Base-by-base conservation (phyloP, 2,888 invertebrate species). In the Troides aeacus region DNA sequence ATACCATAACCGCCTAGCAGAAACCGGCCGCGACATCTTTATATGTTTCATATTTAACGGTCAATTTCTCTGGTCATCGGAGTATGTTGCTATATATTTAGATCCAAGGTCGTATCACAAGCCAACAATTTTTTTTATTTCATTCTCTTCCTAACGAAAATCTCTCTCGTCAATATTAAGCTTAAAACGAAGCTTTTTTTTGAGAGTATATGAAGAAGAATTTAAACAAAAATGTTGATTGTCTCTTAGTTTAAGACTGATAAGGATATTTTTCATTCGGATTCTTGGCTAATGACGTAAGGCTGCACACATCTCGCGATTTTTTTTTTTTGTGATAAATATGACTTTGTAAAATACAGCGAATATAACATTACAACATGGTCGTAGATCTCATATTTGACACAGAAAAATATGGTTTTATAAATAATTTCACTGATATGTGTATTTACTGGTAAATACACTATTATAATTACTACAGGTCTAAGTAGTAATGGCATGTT, bases 281-380 rank as follows among this genome's bases (percentile, higher is more conserved):
- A 69, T 69, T 69, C 68, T 62, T 57, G 8, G 46, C 57, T 57
- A 57, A 62, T 69, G 65, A 65, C 65, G 69, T 46, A 62, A 46
- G 21, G 8, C n/a, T 62, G 39, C 57, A 65, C 62, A 56, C 65
- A 36, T 65, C 69, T 65, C 23, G 56, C 56, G 56, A 15, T 15
- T 46, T 46, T 53, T 53, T 53, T 53, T 53, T 53, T 53, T 53
- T 53, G n/a, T 53, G n/a, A 53, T 53, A 53, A n/a, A 53, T 53
- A 53, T 18, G 6, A 1, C 8, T 53, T 18, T 53, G 53, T n/a
- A 53, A 53, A 53, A 2, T 6, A n/a, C 53, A 4, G n/a, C 53
- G n/a, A 53, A 53, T 53, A 53, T 53, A 53, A 53, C n/a, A n/a
- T n/a, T n/a, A 53, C 18, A 53, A 18, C 53, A 53, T 53, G 18